phyloP scores from a whole-genome alignment of 2,797 vertebrate genomes.

The Leptatherina wallacei region DNA sequence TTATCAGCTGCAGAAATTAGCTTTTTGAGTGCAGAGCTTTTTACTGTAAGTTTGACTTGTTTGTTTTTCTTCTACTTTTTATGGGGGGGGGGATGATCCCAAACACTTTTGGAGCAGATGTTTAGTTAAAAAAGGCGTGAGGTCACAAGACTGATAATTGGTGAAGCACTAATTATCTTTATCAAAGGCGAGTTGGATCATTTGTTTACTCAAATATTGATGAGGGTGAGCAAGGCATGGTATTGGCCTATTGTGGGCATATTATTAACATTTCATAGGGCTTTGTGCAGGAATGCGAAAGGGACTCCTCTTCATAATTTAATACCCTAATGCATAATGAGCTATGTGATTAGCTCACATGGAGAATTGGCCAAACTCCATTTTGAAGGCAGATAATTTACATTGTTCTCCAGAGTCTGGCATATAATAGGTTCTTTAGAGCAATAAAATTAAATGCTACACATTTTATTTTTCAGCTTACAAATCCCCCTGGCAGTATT shows the following conservation, averaged over 20 bases:
- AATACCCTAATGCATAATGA: conserved; percentile 99
- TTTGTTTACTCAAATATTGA: conserved; percentile 99
- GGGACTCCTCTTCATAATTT: conserved; percentile 99
- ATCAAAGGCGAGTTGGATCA: conserved; percentile 96
- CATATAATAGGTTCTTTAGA: conserved; percentile 99
- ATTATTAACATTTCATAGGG: conserved; percentile 99
- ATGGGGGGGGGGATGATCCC: conserved; percentile 40
- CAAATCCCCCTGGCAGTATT: conserved; percentile 96
- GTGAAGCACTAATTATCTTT: conserved; percentile 98
- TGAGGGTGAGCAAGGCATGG: conserved; percentile 93
- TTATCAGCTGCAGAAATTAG: conserved; percentile 85
- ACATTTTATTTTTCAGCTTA: conserved; percentile 98
- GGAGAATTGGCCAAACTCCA: conserved; percentile 98
- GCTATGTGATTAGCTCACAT: conserved; percentile 99
- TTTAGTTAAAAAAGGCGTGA: conserved; percentile 90
- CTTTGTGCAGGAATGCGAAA: conserved; percentile 99
- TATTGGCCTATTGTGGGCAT: conserved; percentile 98
- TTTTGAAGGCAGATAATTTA: conserved; percentile 99
- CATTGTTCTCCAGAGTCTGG: conserved; percentile 99
- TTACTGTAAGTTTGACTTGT: conserved; percentile 82
- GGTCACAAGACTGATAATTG: conserved; percentile 93
- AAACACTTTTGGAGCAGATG: conserved; percentile 85
- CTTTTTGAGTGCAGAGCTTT: conserved; percentile 77
- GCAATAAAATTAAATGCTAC: conserved; percentile 99
- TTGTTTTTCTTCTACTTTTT: conserved; percentile 65